These are phyloP conservation scores for Pterobdella sp. DNA, from an alignment of 2,888 invertebrate species.

Conservation along the genomic window DNA sequence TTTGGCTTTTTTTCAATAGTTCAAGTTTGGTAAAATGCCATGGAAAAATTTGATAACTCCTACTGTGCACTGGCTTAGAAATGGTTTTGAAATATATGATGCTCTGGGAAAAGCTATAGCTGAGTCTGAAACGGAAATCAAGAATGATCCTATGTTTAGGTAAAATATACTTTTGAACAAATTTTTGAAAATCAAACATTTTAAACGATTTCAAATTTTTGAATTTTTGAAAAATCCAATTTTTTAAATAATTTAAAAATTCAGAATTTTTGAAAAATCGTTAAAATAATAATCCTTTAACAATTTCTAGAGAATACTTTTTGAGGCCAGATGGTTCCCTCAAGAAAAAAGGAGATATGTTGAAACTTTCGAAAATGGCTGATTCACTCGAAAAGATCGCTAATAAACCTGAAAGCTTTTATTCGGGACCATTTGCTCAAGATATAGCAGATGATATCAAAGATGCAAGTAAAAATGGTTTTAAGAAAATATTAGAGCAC, in stretches of 20 bases:
- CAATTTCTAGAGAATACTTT: conserved; percentile 38
- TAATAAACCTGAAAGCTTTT: conserved; percentile 62
- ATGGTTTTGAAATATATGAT: conserved; percentile 41
- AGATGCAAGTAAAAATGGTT: conserved; percentile 59
- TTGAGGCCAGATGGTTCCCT: conserved; percentile 45
- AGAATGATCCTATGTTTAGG: conserved; percentile 29
- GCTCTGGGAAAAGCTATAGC: conserved; percentile 41
- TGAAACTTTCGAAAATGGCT: conserved; percentile 62
- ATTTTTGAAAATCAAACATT: too few species aligned
- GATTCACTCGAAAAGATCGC: conserved; percentile 64
- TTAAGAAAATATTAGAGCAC: too few species aligned
- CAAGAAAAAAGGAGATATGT: conserved; percentile 60
- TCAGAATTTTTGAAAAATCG: too few species aligned
- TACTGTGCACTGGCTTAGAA: conserved; percentile 41
- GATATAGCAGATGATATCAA: conserved; percentile 64
- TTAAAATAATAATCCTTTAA: too few species aligned
- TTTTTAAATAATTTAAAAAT: too few species aligned
- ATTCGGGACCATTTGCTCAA: conserved; percentile 66
- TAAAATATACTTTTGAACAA: too few species aligned
- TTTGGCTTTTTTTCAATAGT: too few species aligned
- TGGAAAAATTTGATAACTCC: conserved; percentile 41
- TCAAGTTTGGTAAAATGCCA: conserved; percentile 35
- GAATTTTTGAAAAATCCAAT: too few species aligned
- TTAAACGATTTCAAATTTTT: too few species aligned
- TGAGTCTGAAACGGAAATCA: conserved; percentile 27